Conservation (phyloP, 1,140 invertebrate species). For the Caenorhabditis inopinata region DNA sequence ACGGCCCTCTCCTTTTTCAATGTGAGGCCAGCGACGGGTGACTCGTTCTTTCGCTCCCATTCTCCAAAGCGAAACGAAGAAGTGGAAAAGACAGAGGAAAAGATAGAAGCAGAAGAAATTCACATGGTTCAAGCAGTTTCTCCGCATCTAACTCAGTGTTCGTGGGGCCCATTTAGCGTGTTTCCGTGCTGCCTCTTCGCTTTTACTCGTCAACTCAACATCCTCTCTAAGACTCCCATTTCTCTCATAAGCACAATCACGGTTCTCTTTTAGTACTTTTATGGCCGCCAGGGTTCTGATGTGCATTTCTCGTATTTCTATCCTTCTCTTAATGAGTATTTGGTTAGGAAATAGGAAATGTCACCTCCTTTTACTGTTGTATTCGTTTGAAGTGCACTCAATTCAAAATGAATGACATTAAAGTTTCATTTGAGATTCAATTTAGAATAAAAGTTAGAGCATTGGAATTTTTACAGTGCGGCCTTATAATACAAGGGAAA, state of each 20-base stretch:
- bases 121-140: neutral
- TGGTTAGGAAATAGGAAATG: neutral
- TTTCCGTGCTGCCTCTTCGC: neutral
- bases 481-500: too few species aligned
- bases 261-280: neutral
- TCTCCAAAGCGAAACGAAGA: constrained; percentile 2
- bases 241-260: neutral
- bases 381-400: neutral
- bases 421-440: too few species aligned
- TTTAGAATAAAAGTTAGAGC: too few species aligned
- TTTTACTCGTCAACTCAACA: neutral
- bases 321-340: neutral
- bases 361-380: neutral
- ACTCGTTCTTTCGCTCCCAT: neutral
- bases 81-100: constrained; percentile 26
- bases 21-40: constrained; percentile 11
- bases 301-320: neutral
- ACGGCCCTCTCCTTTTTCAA: constrained; percentile 33
- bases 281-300: neutral
- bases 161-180: neutral
- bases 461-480: too few species aligned
- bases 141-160: neutral
- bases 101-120: constrained; percentile 5
- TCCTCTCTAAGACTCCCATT: neutral
- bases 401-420: neutral